Percentiles rank a stretch among this genome's conserved stretches.
These are phyloP conservation scores for Eilema depressum DNA, from an alignment of 2,888 invertebrate genomes.

Conservation along the genomic window DNA sequence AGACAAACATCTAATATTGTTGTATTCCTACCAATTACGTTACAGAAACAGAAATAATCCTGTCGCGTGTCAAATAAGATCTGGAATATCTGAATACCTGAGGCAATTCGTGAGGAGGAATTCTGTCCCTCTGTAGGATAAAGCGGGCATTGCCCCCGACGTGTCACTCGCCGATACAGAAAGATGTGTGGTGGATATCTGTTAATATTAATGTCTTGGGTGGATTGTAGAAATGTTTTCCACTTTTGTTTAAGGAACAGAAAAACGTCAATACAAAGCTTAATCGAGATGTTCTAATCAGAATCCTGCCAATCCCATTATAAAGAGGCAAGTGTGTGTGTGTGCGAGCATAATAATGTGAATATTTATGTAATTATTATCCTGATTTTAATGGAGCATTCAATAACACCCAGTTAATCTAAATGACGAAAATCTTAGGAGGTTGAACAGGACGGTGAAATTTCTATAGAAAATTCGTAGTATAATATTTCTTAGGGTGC, in stretches of 20 bases:
- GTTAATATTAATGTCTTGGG: not conserved
- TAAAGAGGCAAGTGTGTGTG: not conserved
- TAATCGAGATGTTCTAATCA: no score
- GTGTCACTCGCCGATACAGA: not conserved
- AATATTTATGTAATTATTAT: not conserved
- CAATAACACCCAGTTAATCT: no score
- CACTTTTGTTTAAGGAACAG: not conserved
- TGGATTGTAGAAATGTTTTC: not conserved
- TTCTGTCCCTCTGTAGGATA: not conserved
- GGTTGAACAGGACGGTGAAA: no score
- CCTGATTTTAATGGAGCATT: not conserved
- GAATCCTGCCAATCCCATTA: no score
- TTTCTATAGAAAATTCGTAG: no score
- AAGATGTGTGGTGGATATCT: not conserved
- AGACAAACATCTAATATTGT: no score
- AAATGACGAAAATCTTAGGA: not conserved
- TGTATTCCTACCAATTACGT: no score
- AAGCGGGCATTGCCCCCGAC: slow-evolving; percentile 1
- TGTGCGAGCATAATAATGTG: no score
- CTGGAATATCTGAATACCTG: not conserved
- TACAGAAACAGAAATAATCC: not conserved
- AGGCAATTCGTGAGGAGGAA: slow-evolving; percentile 7
- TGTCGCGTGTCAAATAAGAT: not conserved
- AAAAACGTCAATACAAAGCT: no score
- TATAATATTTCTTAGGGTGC: no score